Evolutionary conservation across 2,113 vertebrate genomes (phyloP).

Genomic region (Alectura lathami): DNA sequence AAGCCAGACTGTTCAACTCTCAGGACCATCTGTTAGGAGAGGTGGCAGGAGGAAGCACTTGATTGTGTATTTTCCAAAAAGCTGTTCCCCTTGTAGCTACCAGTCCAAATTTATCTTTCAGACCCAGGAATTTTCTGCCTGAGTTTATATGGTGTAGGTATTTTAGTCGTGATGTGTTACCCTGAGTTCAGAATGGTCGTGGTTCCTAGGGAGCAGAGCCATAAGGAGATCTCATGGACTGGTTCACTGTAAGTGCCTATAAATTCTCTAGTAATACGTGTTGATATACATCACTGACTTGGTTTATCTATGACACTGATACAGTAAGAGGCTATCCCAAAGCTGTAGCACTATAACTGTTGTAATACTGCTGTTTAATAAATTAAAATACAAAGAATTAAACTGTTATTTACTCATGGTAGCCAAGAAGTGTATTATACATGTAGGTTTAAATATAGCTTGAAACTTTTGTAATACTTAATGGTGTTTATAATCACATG

Average conservation of each 20-base stretch:
- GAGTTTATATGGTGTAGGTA: background rate
- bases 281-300: background rate
- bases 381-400: background rate
- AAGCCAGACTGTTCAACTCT: conserved; percentile 49
- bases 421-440: background rate
- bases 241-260: background rate
- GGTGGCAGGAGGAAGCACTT: background rate
- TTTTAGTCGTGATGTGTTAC: background rate
- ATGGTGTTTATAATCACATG: background rate
- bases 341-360: background rate
- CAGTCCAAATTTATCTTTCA: background rate
- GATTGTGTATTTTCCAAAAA: conserved; percentile 21
- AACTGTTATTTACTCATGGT: background rate
- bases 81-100: background rate
- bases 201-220: background rate
- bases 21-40: conserved; percentile 42
- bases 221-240: background rate
- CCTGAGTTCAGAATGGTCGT: background rate
- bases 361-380: background rate
- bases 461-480: background rate
- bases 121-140: background rate
- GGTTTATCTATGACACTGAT: background rate
- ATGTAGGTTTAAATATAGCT: background rate
- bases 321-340: background rate
- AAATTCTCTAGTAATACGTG: background rate